Evolutionary conservation across 2,888 invertebrate genomes (phyloP), one percentile per base, ranked within the genome.

Genomic region (Philonicus albiceps): DNA sequence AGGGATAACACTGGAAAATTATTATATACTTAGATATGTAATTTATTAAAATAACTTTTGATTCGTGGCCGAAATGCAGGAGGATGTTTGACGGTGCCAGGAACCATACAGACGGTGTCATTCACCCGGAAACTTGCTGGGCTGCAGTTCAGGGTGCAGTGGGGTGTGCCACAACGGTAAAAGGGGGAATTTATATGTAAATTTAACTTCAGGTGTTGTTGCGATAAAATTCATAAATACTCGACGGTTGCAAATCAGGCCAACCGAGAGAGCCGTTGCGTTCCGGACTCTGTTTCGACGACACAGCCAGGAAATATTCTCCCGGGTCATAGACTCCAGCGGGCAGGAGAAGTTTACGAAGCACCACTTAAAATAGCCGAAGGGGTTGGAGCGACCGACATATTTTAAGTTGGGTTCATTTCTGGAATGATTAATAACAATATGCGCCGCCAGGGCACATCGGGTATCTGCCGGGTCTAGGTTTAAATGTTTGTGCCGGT

Each of bases 211-310:
- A 81, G 81, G 81, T 81, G 81, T 81, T 81, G 81, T 81, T 81
- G 55, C 81, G 81, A 81, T 81, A 81, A 81, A 81, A 81, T 81
- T 64, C 81, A 81, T 81, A 81, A 81, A 81, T 81, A 78, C 49
- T 43, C 78, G 49, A 49, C 19, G 27, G 22, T 78, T 78, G 78
- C 78, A 55, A 34, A 55, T 31, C 55, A 81, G 31, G n/a, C 31
- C 55, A 34, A 19, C 53, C 31, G n/a, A 13, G 64, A 64, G 11
- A 64, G 27, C 11, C 22, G n/a, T 22, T 19, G 8, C 11, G 22
- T 22, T 64, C 1, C 1, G 2, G 11, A 27, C 8, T 11, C n/a
- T 49, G 55, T 22, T n/a, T 22, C 19, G 19, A 19, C 8, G 22
- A 22, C 55, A 22, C 6, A 19, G 55, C 37, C 34, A 43, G 37